phyloP scores from a whole-genome alignment of 2,797 vertebrate genomes.

The Coccyzus lansbergi region DNA sequence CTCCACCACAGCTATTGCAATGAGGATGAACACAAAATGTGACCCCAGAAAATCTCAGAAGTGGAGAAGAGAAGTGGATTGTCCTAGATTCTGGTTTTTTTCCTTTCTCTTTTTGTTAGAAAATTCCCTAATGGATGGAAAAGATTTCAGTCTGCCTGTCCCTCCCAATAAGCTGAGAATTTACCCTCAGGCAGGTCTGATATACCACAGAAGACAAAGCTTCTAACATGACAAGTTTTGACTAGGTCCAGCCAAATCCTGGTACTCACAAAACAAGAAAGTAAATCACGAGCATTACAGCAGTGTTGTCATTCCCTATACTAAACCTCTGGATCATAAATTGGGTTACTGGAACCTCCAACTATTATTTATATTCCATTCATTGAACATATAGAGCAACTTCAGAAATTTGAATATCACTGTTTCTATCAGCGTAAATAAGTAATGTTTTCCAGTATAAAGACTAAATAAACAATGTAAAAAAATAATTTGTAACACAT shows the following conservation, averaged over 20 bases:
- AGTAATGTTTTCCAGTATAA: background rate
- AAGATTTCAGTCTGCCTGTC: background rate
- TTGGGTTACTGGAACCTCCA: background rate
- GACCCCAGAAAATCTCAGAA: background rate
- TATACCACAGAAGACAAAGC: background rate
- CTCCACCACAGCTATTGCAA: background rate
- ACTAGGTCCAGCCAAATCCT: background rate
- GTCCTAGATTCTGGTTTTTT: background rate
- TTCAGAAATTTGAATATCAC: background rate
- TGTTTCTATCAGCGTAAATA: background rate
- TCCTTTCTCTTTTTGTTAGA: background rate
- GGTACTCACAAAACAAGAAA: constrained; percentile 6
- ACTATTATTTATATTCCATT: background rate
- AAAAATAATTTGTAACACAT: background rate
- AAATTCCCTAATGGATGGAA: background rate
- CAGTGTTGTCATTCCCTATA: background rate
- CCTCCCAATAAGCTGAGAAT: background rate
- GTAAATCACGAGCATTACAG: constrained; percentile 8
- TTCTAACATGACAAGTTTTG: background rate
- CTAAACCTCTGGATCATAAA: background rate
- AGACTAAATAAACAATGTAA: background rate
- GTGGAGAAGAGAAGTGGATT: background rate
- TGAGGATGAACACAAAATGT: background rate
- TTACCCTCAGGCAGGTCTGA: background rate
- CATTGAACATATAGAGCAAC: background rate